Evolutionary conservation across 2,888 invertebrate species (phyloP), one percentile per base, ranked within the genome.

Genomic region (Leptopterna dolabrata): DNA sequence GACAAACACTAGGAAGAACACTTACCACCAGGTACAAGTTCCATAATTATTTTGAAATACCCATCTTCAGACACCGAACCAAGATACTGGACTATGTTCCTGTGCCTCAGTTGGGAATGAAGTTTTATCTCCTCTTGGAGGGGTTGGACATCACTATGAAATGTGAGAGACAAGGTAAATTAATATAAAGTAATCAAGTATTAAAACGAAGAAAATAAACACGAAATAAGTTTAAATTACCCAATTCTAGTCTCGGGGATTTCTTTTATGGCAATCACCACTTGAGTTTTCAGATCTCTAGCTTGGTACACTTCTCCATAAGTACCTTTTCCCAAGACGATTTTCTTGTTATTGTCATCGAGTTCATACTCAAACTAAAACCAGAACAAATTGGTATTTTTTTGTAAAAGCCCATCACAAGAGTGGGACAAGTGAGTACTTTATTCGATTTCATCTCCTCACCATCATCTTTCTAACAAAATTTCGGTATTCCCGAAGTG

Each of bases 31-130:
- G 98, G 98, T 9, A 99, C 98, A 94, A 98, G 98, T 92, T 99
- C 99, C 99, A 99, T 99, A 92, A 99, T 98, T 90, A 99, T 99
- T 93, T 99, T 98, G 92, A 99, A 99, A 91, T 94, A 97, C 88
- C 97, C 97, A 92, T 97, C 96, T 92, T 99, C 98, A 84, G 98
- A 98, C 89, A 97, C 94, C 16, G 99, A 99, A 0, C 99, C 98
- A 88, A 98, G 93, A 92, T 98, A 98, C 93, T 96, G 94, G 0
- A 99, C 99, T 91, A 99, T 99, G 93, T 99, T 99, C 91, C 97
- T 94, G 92, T 99, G 99, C 1, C 97, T 93, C 86, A 99, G 93
- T 91, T 99, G 98, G 19, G 99, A 98, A 92, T 99, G 99, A 87
- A 99, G 93, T 91, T 97, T 95, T 89, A 99, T 99, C 93, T 99